Base-by-base conservation (phyloP, 2,888 invertebrate species). In the Synanthedon formicaeformis region DNA sequence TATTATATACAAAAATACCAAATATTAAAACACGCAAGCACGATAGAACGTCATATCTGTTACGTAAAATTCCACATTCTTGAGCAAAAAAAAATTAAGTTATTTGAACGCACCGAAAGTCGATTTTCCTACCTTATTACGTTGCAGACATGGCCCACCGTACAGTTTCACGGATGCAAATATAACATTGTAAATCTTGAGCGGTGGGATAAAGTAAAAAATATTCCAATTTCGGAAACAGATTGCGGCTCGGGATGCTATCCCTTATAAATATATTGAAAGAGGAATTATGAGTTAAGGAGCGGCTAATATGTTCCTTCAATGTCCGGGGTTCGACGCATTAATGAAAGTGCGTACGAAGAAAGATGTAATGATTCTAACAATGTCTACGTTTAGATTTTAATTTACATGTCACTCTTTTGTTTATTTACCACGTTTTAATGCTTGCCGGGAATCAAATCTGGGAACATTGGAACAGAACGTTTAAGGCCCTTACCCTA, bases 221-320 rank as follows among this genome's bases (percentile, higher is more conserved):
- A 74, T 71, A 71, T 71, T 71, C 71, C 74, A 73, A 74, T 74
- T 72, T 75, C 65, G 69, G 65, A 69, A 74, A 75, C 72, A 73
- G 72, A 75, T 74, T 75, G 73, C 66, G 66, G 67, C 59, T 54
- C 55, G 57, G 63, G 63, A 58, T 58, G 63, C 66, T 63, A 73
- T 72, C 68, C 71, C 69, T 73, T 74, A 75, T 75, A 77, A 75
- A 77, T 75, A 73, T 73, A 76, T 76, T 75, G 74, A 75, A 75
- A 68, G 66, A 65, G 70, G 64, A 73, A 74, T 75, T 74, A 76
- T 72, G 69, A 69, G 65, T 65, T 63, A 63, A 63, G 61, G 60
- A 60, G 60, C 56, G 56, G 54, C 55, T 63, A 63, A 66, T 68
- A 66, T 67, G 66, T 67, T 54, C 23, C 23, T 12, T 49, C 14